Percentiles rank a stretch among this genome's conserved stretches.
Conservation (phyloP, 1,140 invertebrate genomes). For the Acyrthosiphon pisum region DNA sequence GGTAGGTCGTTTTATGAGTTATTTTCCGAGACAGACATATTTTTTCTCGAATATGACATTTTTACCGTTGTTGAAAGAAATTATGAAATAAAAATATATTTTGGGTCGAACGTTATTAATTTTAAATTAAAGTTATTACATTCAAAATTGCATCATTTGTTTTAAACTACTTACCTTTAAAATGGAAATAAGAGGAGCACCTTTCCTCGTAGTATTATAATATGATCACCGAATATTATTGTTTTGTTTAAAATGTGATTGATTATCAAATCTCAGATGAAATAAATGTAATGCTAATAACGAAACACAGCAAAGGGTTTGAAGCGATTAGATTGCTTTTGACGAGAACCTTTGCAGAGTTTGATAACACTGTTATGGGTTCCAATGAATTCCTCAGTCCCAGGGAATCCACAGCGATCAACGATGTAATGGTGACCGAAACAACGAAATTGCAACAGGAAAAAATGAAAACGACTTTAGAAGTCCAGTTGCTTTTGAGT, state of each 20-base stretch:
- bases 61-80: neutral
- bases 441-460: neutral
- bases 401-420: neutral
- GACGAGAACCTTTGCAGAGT: neutral
- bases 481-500: slow-evolving; percentile 3
- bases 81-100: neutral
- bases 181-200: neutral
- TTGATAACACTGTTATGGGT: neutral
- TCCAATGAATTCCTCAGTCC: neutral
- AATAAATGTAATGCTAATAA: neutral
- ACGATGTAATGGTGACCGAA: neutral
- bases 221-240: neutral
- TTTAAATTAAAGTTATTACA: neutral
- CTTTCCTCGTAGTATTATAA: neutral
- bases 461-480: neutral
- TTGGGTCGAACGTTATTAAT: neutral
- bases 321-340: neutral
- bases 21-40: neutral
- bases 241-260: neutral
- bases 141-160: neutral
- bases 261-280: neutral
- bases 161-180: neutral
- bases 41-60: too few species aligned
- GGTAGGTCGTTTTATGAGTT: neutral
- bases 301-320: neutral